Percentiles rank a stretch among this genome's conserved stretches.
phyloP scores from a whole-genome alignment of 1,140 invertebrate species.

The Trichonephila inaurata region DNA sequence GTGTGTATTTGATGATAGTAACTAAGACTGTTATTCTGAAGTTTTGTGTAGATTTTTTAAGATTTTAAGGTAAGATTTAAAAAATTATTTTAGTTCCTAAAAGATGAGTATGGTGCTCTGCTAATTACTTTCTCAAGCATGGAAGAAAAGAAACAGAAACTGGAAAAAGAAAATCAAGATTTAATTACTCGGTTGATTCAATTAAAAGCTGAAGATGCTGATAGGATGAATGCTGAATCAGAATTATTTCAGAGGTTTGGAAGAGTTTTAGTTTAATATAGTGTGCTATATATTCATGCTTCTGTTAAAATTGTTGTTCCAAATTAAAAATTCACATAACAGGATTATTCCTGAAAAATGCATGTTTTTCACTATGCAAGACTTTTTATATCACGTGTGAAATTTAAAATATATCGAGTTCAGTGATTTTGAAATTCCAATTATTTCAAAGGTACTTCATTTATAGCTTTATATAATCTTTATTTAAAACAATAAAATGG shows the following conservation, averaged over 20 bases:
- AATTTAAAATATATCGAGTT: too few relatives aligned
- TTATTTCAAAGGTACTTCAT: too few relatives aligned
- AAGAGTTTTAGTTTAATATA: slow-evolving; percentile 63
- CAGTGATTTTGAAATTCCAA: too few relatives aligned
- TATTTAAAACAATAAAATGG: too few relatives aligned
- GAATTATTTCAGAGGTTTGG: slow-evolving; percentile 88
- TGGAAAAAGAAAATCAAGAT: slow-evolving; percentile 93
- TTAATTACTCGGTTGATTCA: slow-evolving; percentile 91
- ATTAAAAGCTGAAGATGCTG: slow-evolving; percentile 95
- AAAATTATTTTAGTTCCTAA: slow-evolving; percentile 85
- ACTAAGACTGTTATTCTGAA: too few relatives aligned
- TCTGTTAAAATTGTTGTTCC: background rate
- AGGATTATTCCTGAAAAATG: background rate
- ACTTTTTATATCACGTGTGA: background rate
- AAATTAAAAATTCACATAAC: too few relatives aligned
- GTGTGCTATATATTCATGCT: background rate
- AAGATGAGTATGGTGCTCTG: slow-evolving; percentile 96
- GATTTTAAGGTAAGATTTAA: too few relatives aligned
- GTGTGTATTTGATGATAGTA: too few relatives aligned
- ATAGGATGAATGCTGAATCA: slow-evolving; percentile 96
- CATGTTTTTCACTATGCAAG: background rate
- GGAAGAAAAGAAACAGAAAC: slow-evolving; percentile 93
- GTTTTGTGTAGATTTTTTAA: too few relatives aligned
- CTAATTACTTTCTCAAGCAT: slow-evolving; percentile 93
- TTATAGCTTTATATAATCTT: too few relatives aligned